Percentiles rank a stretch among this genome's conserved stretches.
Evolutionary conservation across 1,140 invertebrate species (phyloP).

Genomic region (Brachionus sp.): DNA sequence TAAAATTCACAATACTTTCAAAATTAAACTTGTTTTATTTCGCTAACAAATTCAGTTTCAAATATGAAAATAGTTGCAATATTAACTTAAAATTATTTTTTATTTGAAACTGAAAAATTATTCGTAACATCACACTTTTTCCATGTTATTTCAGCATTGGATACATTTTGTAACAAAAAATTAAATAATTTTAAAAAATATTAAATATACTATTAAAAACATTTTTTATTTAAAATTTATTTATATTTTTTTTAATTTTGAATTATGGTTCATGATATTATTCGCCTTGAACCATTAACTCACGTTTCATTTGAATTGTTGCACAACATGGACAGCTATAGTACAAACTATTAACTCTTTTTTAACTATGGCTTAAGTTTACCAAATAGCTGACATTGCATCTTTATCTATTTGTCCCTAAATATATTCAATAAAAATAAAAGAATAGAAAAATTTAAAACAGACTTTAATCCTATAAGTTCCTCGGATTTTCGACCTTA

Average conservation of each 20-base stretch:
- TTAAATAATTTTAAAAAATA: too few relatives aligned
- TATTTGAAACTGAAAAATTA: too few relatives aligned
- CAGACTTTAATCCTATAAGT: background rate
- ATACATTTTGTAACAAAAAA: too few relatives aligned
- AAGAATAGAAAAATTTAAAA: background rate
- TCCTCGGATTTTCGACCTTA: background rate
- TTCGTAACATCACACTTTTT: too few relatives aligned
- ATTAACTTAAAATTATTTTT: too few relatives aligned
- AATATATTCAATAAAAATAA: background rate
- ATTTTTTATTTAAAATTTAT: too few relatives aligned
- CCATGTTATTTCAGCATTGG: too few relatives aligned
- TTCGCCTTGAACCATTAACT: conserved; percentile 1
- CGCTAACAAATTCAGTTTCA: too few relatives aligned
- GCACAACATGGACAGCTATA: conserved; percentile 22
- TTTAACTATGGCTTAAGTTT: background rate
- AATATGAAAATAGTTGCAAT: too few relatives aligned
- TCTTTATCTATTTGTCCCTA: background rate
- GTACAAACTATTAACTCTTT: background rate
- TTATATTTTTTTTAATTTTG: background rate
- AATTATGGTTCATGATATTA: background rate
- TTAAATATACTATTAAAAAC: too few relatives aligned
- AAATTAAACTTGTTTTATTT: too few relatives aligned
- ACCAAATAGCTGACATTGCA: background rate
- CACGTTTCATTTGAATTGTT: conserved; percentile 12
- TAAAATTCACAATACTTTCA: too few relatives aligned